These are phyloP conservation scores for Styela clava DNA, from an alignment of 23 tunicate species.

Conservation along the genomic window DNA sequence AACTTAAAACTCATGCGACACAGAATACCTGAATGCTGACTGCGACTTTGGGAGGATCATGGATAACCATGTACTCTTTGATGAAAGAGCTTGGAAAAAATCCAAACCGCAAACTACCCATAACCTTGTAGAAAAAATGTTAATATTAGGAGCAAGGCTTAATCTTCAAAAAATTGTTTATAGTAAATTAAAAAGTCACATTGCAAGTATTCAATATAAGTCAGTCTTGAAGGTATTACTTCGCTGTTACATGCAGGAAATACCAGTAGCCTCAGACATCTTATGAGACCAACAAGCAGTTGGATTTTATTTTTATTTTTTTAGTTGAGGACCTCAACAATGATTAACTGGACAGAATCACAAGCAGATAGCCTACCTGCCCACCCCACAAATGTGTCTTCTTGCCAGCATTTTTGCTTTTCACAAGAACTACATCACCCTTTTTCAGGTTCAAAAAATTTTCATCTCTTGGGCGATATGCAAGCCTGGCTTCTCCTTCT, in stretches of 20 bases:
- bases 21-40: constrained; percentile 31
- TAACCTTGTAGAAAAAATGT: constrained; percentile 43
- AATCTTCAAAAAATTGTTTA: no score
- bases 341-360: no score
- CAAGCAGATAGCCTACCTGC: no score
- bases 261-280: no score
- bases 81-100: constrained; percentile 92
- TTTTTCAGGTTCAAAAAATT: constrained; percentile 75
- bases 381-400: constrained; percentile 93
- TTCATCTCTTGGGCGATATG: constrained; percentile 75
- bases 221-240: no score
- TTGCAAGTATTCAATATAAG: no score
- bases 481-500: constrained; percentile 79
- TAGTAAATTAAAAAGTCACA: no score
- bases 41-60: constrained; percentile 2
- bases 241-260: no score
- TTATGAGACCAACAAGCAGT: no score
- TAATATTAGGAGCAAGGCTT: no score
- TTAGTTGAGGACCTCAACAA: no score
- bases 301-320: no score
- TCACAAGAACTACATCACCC: constrained; percentile 85
- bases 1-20: not conserved
- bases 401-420: constrained; percentile 84
- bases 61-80: constrained; percentile 66
- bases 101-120: constrained; percentile 87